Percentiles rank a stretch among this genome's conserved stretches.
These are phyloP conservation scores for Laterallus jamaicensis DNA, from an alignment of 2,113 vertebrate genomes.

Conservation along the genomic window DNA sequence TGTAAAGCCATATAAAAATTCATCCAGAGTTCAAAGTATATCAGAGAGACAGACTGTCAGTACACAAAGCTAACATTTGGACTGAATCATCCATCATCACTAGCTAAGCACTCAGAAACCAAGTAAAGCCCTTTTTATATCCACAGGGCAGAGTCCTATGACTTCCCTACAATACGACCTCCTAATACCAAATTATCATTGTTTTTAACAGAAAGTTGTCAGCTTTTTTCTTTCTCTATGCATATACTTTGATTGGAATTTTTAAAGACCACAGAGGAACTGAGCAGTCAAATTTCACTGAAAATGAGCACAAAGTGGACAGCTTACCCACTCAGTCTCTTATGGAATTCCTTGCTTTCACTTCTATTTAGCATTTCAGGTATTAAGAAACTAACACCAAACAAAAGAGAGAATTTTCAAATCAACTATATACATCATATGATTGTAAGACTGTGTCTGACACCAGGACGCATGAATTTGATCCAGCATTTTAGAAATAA, in stretches of 20 bases:
- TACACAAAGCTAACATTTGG: conserved; percentile 20
- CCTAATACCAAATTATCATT: neutral
- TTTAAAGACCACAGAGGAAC: neutral
- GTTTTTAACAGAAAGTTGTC: neutral
- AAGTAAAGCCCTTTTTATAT: neutral
- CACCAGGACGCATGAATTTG: neutral
- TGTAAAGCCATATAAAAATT: conserved; percentile 47
- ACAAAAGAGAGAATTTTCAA: neutral
- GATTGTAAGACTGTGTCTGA: neutral
- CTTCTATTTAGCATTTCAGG: neutral
- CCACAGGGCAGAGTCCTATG: neutral
- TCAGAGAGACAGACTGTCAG: conserved; percentile 15
- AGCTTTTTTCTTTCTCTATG: neutral
- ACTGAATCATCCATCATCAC: conserved; percentile 29
- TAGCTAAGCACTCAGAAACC: conserved; percentile 15
- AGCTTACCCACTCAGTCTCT: neutral
- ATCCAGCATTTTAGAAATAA: neutral
- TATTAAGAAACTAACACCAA: neutral
- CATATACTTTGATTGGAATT: neutral
- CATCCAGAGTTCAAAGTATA: conserved; percentile 42
- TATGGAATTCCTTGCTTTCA: neutral
- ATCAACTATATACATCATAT: neutral
- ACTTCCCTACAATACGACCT: neutral
- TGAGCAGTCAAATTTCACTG: neutral
- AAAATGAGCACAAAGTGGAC: neutral